phyloP scores from a whole-genome alignment of 2,888 invertebrate species.

The Mylabris sibirica region DNA sequence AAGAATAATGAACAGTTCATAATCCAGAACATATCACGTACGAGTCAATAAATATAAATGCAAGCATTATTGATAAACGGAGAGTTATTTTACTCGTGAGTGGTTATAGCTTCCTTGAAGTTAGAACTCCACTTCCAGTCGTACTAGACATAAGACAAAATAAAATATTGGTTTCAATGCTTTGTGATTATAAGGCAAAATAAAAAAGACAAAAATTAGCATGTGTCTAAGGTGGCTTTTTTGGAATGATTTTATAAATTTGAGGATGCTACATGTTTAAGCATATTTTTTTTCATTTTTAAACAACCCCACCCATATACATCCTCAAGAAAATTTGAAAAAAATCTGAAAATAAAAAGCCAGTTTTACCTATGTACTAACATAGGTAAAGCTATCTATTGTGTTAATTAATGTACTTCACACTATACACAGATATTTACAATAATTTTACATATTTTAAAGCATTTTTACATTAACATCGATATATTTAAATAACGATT shows the following conservation, averaged over 20 bases:
- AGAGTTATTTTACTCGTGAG: constrained; percentile 79
- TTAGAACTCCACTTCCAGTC: constrained; percentile 96
- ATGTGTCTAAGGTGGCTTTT: background rate
- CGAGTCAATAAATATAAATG: constrained; percentile 58
- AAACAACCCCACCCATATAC: background rate
- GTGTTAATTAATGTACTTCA: background rate
- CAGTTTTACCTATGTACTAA: background rate
- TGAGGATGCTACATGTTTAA: constrained; percentile 2
- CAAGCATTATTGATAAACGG: constrained; percentile 62
- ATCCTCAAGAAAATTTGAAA: background rate
- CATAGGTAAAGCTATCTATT: constrained; percentile 1
- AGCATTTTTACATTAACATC: constrained; percentile 36
- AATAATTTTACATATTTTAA: constrained; percentile 29
- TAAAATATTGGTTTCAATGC: constrained; percentile 48
- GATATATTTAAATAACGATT: constrained; percentile 32
- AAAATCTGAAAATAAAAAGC: background rate
- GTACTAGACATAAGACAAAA: constrained; percentile 69
- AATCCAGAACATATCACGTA: constrained; percentile 62
- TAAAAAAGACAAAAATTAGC: constrained; percentile 1
- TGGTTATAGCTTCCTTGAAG: constrained; percentile 95
- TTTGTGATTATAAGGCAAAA: constrained; percentile 30
- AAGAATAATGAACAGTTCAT: constrained; percentile 57
- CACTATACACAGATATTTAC: constrained; percentile 22
- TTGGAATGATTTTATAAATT: background rate
- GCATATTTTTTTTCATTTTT: background rate